phyloP scores from a whole-genome alignment of 1,140 invertebrate species.

The Micrasema longulum region DNA sequence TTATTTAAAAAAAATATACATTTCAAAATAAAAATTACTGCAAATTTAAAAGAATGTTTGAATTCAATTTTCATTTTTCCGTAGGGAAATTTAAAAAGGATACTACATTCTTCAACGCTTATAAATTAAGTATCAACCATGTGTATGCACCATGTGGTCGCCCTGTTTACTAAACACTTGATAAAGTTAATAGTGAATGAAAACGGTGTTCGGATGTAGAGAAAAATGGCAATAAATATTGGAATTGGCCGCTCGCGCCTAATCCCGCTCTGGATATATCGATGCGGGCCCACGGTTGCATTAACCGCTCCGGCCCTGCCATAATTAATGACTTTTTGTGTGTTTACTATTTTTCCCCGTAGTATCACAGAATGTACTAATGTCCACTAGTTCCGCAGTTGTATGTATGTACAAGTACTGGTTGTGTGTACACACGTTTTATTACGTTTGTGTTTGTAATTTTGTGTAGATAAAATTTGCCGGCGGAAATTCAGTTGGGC shows the following conservation, averaged over 20 bases:
- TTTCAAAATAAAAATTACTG: too few relatives aligned
- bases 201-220: constrained; percentile 42
- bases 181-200: constrained; percentile 47
- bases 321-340: constrained; percentile 40
- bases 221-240: constrained; percentile 53
- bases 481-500: not conserved
- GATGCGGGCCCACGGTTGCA: constrained; percentile 31
- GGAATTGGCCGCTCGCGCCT: constrained; percentile 44
- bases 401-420: not conserved
- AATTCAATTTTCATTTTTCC: too few relatives aligned
- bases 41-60: too few relatives aligned
- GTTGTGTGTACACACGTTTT: not conserved
- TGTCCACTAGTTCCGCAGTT: constrained; percentile 23
- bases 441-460: too few relatives aligned
- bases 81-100: too few relatives aligned
- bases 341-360: constrained; percentile 18
- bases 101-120: too few relatives aligned
- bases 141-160: not conserved
- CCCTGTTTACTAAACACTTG: not conserved
- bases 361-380: constrained; percentile 1
- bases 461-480: too few relatives aligned
- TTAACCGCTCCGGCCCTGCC: constrained; percentile 28
- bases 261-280: constrained; percentile 50
- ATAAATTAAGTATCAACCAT: too few relatives aligned
- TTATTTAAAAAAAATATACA: too few relatives aligned